Base-by-base conservation (phyloP, 2,888 invertebrate species). In the Calameuta filiformis region DNA sequence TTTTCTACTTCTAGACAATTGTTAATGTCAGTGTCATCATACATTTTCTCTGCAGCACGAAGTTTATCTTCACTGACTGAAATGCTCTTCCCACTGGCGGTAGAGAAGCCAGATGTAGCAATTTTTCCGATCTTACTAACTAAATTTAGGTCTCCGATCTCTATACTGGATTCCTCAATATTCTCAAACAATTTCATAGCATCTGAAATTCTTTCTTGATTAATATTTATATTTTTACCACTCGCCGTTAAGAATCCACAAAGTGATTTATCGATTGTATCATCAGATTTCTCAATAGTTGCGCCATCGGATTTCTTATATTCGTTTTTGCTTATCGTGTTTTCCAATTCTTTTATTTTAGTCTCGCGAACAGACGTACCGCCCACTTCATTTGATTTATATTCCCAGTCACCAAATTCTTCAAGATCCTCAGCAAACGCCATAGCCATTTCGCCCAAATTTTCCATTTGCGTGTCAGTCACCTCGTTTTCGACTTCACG, bases 201-300 rank as follows among this genome's bases (percentile, higher is more conserved):
- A 33, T 56, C 73, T 35, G 68, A 33, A 4, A 83, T 35, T 69
- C 79, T 75, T 11, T 84, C 82, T 73, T 87, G 78, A 37, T 83
- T 81, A 74, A 88, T 79, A 82, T 86, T 80, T 87, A 92, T 85
- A 85, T 88, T 86, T 89, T 87, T 86, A 83, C 92, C 92, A 82
- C 84, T 90, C 30, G 91, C 91, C 23, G 91, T 92, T 85, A 89
- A 85, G 79, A 92, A 92, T 33, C 89, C 89, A 69, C 30, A 30
- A 4, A 31, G 69, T 12, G 69, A 4, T 4, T 33, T 69, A 33
- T 23, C 69, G 30, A 31, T 30, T 69, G 30, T 33, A 4, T 11
- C 12, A 31, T 31, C 33, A 31, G 69, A 69, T 33, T 69, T 69
- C 69, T 69, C 33, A 30, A 12, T 9, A 33, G 69, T 12, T 69